Percentiles rank a stretch among this genome's conserved stretches.
These are phyloP conservation scores for Hippocampus barbouri DNA, from an alignment of 2,113 vertebrate species.

Conservation along the genomic window DNA sequence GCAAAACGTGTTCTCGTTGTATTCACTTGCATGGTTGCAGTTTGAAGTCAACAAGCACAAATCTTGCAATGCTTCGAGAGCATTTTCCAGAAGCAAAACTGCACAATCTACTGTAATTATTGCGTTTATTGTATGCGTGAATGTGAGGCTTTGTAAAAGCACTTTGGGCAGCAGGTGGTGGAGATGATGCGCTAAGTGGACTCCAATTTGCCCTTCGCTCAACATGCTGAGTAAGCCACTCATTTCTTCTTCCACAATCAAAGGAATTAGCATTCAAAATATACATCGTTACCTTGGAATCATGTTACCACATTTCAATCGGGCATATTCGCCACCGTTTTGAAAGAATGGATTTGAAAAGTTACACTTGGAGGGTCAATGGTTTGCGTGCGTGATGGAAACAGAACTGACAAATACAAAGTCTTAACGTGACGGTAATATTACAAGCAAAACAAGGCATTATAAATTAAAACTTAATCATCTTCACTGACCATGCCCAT, in stretches of 20 bases:
- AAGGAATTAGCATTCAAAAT: neutral
- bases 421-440: constrained; percentile 51
- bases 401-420: constrained; percentile 50
- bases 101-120: neutral
- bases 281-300: neutral
- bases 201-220: too few species aligned
- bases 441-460: constrained; percentile 42
- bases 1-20: too few species aligned
- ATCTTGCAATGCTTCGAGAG: neutral
- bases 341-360: neutral
- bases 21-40: neutral
- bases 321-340: neutral
- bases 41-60: neutral
- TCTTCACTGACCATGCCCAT: constrained; percentile 40
- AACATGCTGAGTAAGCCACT: neutral
- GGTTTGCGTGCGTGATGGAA: constrained; percentile 1
- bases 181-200: too few species aligned
- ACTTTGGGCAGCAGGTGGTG: too few species aligned
- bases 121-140: neutral
- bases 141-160: too few species aligned
- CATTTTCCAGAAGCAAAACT: neutral
- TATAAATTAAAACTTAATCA: constrained; percentile 55
- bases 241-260: neutral
- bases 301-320: neutral
- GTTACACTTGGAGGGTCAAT: neutral